Base-by-base conservation (phyloP, 2,888 invertebrate species). In the Pseudococcus jackbeardsleyi region DNA sequence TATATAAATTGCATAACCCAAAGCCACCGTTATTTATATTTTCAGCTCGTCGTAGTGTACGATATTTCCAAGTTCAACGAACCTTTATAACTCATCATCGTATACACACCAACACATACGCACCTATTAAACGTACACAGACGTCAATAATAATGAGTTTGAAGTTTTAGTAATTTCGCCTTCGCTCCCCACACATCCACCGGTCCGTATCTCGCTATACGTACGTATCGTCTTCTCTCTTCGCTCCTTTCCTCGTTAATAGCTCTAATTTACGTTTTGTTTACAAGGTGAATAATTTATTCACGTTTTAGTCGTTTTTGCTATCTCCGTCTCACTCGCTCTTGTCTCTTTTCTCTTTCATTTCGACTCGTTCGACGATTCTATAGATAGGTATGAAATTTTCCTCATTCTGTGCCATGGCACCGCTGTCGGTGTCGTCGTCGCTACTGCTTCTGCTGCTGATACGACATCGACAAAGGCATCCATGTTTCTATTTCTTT, bases 211-310 rank as follows among this genome's bases (percentile, higher is more conserved):
- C 42, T 79, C 5, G 19, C 79, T 11, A 7, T 22, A 64, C 54
- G 6, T 22, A 22, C 64, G 19, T 64, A 64, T 64, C 19, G 64
- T 64, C 9, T 19, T 19, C 79, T 46, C 39, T 79, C 77, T 11
- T 8, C 19, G 46, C 72, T 79, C 17, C 79, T 46, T 19, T 22
- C 64, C 42, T 86, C 72, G 46, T 72, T 86, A 72, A 86, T 86
- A 68, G 72, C 86, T 86, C 72, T 72, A 86, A 86, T 86, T 86
- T 59, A 48, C 86, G 86, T 72, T 79, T 79, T 72, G 86, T 72
- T 85, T 86, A 86, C 86, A 86, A 86, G 72, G 86, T 86, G 86
- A 86, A 86, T 86, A 86, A 86, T 86, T 86, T 68, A 64, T 64
- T 85, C 64, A 12, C 64, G 54, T 22, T 72, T 33, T 50, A 46